Conservation (phyloP, 2,888 invertebrate species). For the Calliphora vomitoria region DNA sequence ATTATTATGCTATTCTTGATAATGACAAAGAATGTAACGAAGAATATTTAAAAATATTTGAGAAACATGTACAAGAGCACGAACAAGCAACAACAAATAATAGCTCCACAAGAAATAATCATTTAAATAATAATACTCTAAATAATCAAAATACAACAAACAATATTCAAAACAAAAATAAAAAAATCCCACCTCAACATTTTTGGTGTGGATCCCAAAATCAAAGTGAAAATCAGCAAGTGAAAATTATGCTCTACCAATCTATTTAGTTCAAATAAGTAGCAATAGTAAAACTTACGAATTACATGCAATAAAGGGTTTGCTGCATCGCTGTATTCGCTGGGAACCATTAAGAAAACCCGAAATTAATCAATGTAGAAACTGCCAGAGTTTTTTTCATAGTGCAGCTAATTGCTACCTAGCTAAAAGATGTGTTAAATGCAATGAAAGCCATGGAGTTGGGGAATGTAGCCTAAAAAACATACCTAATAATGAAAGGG, state of each 20-base stretch:
- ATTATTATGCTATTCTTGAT: no score
- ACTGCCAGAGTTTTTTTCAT: no score
- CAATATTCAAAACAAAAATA: no score
- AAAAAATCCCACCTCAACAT: no score
- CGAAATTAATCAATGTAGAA: slow-evolving; percentile 30
- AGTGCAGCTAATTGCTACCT: slow-evolving; percentile 29
- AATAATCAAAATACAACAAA: no score
- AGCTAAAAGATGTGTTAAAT: slow-evolving; percentile 12
- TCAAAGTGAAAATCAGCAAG: not conserved
- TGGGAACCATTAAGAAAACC: slow-evolving; percentile 11
- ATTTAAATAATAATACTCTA: no score
- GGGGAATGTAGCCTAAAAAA: not conserved
- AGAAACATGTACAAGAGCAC: no score
- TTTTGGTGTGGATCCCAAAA: not conserved
- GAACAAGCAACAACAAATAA: no score
- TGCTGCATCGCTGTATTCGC: not conserved
- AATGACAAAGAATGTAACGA: no score
- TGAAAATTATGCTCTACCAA: not conserved
- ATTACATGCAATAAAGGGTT: not conserved
- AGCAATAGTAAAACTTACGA: not conserved
- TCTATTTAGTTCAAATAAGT: slow-evolving; percentile 17
- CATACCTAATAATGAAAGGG: not conserved
- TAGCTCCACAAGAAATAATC: no score
- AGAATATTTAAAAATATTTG: no score
- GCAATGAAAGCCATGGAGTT: not conserved